Evolutionary conservation across 2,888 invertebrate genomes (phyloP).

Genomic region (Chloroclysta siterata): DNA sequence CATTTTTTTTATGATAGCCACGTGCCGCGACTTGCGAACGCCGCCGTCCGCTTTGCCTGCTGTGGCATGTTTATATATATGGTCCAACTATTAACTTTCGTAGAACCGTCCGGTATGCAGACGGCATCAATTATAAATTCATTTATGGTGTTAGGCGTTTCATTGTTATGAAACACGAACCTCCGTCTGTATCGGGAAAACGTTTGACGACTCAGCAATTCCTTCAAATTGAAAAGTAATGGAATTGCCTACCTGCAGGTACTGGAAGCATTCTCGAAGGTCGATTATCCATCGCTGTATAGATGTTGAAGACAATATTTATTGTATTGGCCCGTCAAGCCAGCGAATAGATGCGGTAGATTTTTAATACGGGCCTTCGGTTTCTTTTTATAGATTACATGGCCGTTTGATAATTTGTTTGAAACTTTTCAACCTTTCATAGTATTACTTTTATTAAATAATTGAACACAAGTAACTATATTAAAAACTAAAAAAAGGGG

Average conservation of each 20-base stretch:
- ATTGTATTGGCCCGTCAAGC: background rate
- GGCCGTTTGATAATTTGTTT: background rate
- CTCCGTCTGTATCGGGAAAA: slow-evolving; percentile 34
- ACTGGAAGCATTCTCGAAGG: background rate
- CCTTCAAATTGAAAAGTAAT: slow-evolving; percentile 6
- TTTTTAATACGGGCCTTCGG: background rate
- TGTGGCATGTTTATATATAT: slow-evolving; percentile 5
- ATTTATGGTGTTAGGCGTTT: slow-evolving; percentile 46
- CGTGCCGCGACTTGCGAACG: no score
- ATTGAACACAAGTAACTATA: no score
- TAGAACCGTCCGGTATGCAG: slow-evolving; percentile 45
- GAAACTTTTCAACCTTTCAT: background rate
- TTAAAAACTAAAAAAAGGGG: no score
- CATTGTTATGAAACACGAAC: slow-evolving; percentile 48
- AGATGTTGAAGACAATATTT: slow-evolving; percentile 1
- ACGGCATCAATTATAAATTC: slow-evolving; percentile 47
- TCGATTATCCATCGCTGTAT: background rate
- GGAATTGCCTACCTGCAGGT: background rate
- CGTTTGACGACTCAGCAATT: slow-evolving; percentile 28
- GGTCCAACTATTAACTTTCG: slow-evolving; percentile 32
- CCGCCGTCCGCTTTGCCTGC: background rate
- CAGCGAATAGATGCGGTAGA: background rate
- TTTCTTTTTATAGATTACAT: background rate
- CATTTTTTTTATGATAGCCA: background rate
- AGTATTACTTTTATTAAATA: no score